These are phyloP conservation scores for Caenorhabditis inopinata DNA, from an alignment of 1,140 invertebrate genomes.

Conservation along the genomic window DNA sequence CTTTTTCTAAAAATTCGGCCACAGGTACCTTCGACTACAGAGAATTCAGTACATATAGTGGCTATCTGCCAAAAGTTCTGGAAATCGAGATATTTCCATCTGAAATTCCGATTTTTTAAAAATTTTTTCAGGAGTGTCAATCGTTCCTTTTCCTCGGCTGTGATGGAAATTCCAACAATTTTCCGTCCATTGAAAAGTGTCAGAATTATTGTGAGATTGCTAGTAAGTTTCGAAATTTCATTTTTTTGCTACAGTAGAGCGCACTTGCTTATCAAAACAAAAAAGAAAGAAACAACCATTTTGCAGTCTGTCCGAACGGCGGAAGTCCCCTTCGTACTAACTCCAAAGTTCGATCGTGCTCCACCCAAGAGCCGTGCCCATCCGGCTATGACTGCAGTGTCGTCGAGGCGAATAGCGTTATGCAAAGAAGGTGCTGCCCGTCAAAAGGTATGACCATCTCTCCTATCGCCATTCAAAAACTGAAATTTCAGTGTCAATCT, in stretches of 20 bases:
- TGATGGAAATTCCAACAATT: slow-evolving; percentile 52
- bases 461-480: too few species aligned
- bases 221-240: slow-evolving; percentile 12
- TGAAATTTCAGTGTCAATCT: slow-evolving; percentile 37
- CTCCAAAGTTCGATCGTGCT: slow-evolving; percentile 36
- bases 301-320: slow-evolving; percentile 47
- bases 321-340: slow-evolving; percentile 33
- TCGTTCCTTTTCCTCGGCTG: slow-evolving; percentile 43
- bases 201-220: slow-evolving; percentile 49
- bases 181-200: slow-evolving; percentile 44
- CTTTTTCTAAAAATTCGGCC: too few species aligned
- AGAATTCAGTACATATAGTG: too few species aligned
- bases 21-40: too few species aligned
- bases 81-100: too few species aligned
- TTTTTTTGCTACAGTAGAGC: neutral
- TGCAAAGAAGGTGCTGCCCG: slow-evolving; percentile 39
- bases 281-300: too few species aligned
- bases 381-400: slow-evolving; percentile 43
- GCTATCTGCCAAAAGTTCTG: too few species aligned
- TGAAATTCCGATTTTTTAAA: neutral
- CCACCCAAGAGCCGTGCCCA: slow-evolving; percentile 42
- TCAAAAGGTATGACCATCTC: slow-evolving; percentile 27
- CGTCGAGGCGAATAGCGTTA: slow-evolving; percentile 38
- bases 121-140: slow-evolving; percentile 37
- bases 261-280: too few species aligned